Evolutionary conservation across 2,797 vertebrate genomes (phyloP).

Genomic region (Trichosurus vulpecula): DNA sequence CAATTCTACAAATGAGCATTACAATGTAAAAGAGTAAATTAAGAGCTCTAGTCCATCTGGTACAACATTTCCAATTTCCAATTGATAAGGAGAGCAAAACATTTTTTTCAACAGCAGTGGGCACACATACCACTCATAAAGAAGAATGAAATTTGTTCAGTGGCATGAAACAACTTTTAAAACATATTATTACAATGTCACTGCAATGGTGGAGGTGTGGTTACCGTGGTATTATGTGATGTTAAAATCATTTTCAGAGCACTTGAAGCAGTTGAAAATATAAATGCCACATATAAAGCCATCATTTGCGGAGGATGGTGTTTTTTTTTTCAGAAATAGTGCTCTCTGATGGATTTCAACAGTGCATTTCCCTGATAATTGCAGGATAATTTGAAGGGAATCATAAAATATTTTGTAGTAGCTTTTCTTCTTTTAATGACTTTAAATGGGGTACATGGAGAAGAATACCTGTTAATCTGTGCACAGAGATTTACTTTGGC

Average conservation of each 20-base stretch:
- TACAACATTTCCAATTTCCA: not conserved
- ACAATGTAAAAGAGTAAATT: not conserved
- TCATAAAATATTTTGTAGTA: constrained; percentile 52
- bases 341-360: constrained; percentile 38
- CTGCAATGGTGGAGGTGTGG: not conserved
- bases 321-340: constrained; percentile 28
- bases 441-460: constrained; percentile 27
- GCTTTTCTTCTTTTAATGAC: constrained; percentile 58
- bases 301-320: not conserved
- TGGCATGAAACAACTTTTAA: not conserved
- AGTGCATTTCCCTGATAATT: constrained; percentile 43
- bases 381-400: constrained; percentile 57
- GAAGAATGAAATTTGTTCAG: not conserved
- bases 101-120: not conserved
- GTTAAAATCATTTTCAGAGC: not conserved
- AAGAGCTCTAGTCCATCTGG: not conserved
- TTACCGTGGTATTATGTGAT: not conserved
- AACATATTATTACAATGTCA: not conserved
- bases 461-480: not conserved
- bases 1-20: not conserved
- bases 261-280: constrained; percentile 30
- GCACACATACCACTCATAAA: not conserved
- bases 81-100: not conserved
- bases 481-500: constrained; percentile 1
- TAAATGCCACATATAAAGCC: not conserved